Base-by-base conservation (phyloP, 2,888 invertebrate genomes). In the Agrotis puta region DNA sequence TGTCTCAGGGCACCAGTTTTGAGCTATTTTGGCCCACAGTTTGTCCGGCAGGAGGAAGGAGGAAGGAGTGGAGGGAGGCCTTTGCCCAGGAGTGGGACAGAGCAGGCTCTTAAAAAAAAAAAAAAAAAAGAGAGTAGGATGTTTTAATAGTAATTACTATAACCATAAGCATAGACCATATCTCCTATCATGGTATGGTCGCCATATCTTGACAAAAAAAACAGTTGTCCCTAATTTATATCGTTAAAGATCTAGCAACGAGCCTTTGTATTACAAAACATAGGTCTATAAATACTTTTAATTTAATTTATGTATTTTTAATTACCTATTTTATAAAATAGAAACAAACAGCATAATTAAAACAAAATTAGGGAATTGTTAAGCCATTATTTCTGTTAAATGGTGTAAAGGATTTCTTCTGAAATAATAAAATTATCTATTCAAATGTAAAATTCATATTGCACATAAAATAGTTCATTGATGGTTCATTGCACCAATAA, bases 221-320 rank as follows among this genome's bases (percentile, higher is more conserved):
- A 48, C 9, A 43, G 2, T 20, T 22, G 14, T 5, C 39, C 11
- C 11, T 6, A 50, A 27, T 48, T 27, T n/a, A 45, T 39, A 39
- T 39, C 7, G 16, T 4, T n/a, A n/a, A 59, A 59, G n/a, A 6
- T 33, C 16, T 24, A 3, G 24, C 24, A 45, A 45, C 16, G 59
- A 76, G 72, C 68, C 57, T 18, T 51, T 72, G 68, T 68, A 48
- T 27, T 24, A 50, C 24, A 57, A 51, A 74, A 45, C 18, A 33
- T 62, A 48, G 18, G 16, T 13, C 14, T 51, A 58, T 59, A 39
- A 43, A 66, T 59, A 54, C 4, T 51, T 67, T 54, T 67, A 59
- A 59, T 67, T 79, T 63, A 48, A 64, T 39, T 33, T 33, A 51
- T 65, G 50, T 80, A 64, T 76, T 74, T 77, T 70, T 24, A 68